Evolutionary conservation across 2,888 invertebrate species (phyloP).

Genomic region (Falcaria lacertinaria): DNA sequence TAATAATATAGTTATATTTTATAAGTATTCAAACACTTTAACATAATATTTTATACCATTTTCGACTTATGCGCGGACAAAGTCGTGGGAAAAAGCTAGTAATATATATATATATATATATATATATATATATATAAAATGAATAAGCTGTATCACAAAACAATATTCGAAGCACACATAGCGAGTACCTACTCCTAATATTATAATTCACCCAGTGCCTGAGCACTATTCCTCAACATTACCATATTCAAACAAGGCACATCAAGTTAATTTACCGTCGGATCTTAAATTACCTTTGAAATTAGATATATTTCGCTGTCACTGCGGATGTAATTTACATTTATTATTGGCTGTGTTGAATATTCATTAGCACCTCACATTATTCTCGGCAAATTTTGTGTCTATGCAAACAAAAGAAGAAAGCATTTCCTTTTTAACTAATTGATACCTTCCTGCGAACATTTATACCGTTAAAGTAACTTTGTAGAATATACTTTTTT

Average conservation of each 20-base stretch:
- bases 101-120: too few relatives aligned
- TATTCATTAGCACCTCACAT: slow-evolving; percentile 34
- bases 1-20: too few relatives aligned
- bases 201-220: slow-evolving; percentile 1
- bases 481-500: too few relatives aligned
- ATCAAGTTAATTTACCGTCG: slow-evolving; percentile 47
- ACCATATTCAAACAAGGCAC: slow-evolving; percentile 44
- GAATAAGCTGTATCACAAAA: too few relatives aligned
- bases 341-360: slow-evolving; percentile 46
- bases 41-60: too few relatives aligned
- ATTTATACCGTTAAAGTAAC: not conserved
- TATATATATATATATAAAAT: too few relatives aligned
- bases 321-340: slow-evolving; percentile 53
- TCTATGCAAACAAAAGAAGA: not conserved
- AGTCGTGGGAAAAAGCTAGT: too few relatives aligned
- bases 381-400: slow-evolving; percentile 2
- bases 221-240: slow-evolving; percentile 19
- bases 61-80: too few relatives aligned
- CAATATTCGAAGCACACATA: not conserved
- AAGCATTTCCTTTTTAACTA: not conserved
- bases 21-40: too few relatives aligned
- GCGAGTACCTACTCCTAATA: slow-evolving; percentile 2
- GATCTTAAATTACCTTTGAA: slow-evolving; percentile 51
- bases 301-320: slow-evolving; percentile 56
- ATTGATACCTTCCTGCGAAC: not conserved